Percentiles rank a stretch among this genome's conserved stretches.
Evolutionary conservation across 1,140 invertebrate genomes (phyloP).

Genomic region (Maniola jurtina): DNA sequence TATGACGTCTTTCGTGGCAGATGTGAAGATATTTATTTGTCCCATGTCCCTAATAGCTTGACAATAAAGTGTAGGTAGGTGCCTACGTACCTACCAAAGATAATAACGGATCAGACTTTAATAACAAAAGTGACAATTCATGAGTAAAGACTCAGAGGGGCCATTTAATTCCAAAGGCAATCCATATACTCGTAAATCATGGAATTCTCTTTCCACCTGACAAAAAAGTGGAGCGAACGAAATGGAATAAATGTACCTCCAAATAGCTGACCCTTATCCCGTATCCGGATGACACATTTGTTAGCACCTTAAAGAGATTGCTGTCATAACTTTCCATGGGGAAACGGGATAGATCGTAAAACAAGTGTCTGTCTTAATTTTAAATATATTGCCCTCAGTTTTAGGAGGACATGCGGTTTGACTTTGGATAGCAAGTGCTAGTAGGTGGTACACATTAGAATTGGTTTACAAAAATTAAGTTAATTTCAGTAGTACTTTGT

Average conservation of each 20-base stretch:
- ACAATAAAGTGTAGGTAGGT: background rate
- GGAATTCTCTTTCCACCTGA: constrained; percentile 18
- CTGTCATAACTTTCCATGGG: constrained; percentile 17
- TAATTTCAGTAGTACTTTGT: no score
- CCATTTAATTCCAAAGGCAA: constrained; percentile 6
- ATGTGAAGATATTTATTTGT: no score
- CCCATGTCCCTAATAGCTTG: no score
- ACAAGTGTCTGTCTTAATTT: constrained; percentile 1
- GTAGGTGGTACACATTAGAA: no score
- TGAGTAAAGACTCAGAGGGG: background rate
- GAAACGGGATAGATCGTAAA: background rate
- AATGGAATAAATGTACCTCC: constrained; percentile 16
- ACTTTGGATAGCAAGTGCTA: no score
- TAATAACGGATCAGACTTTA: background rate
- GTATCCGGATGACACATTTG: constrained; percentile 35
- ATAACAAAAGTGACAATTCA: background rate
- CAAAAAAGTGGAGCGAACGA: constrained; percentile 1
- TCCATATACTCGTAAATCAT: constrained; percentile 9
- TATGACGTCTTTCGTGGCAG: no score
- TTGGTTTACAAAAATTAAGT: no score
- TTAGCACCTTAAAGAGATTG: constrained; percentile 35
- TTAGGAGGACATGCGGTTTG: background rate
- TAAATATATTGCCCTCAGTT: background rate
- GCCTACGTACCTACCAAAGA: no score
- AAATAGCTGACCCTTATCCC: constrained; percentile 30